These are phyloP conservation scores for Poicephalus gulielmi DNA, from an alignment of 2,113 vertebrate species.

Conservation along the genomic window DNA sequence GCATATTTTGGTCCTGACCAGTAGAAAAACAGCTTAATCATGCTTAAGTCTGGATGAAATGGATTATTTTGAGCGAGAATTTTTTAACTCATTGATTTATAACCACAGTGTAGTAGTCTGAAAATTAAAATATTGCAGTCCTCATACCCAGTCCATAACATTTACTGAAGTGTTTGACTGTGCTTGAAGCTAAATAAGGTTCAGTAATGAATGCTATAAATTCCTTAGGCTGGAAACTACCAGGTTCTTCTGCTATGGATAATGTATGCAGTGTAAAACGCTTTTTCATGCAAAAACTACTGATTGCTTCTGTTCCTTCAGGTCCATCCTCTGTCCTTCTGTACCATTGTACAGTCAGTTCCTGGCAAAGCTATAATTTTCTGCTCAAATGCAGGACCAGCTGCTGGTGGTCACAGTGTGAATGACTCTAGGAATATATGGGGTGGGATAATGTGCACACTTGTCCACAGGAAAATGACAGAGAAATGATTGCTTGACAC, in stretches of 20 bases:
- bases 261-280: background rate
- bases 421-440: background rate
- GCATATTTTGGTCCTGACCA: background rate
- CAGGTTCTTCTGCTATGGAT: background rate
- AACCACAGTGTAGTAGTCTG: background rate
- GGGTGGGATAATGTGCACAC: background rate
- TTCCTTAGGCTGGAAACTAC: background rate
- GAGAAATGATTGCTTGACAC: background rate
- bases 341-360: background rate
- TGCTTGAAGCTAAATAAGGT: slow-evolving; percentile 15
- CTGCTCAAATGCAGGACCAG: background rate
- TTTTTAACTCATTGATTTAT: background rate
- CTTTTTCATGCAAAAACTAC: background rate
- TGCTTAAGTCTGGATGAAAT: background rate
- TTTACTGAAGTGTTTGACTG: slow-evolving; percentile 3
- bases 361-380: background rate
- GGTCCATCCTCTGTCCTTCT: background rate
- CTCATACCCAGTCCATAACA: background rate
- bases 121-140: slow-evolving; percentile 4
- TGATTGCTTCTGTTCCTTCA: background rate
- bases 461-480: background rate
- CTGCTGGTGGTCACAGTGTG: background rate
- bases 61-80: background rate
- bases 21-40: background rate
- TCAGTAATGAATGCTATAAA: slow-evolving; percentile 24